Percentiles rank a stretch among this genome's conserved stretches.
Conservation (phyloP, 1,140 invertebrate species). For the Macrobrachium nipponense region DNA sequence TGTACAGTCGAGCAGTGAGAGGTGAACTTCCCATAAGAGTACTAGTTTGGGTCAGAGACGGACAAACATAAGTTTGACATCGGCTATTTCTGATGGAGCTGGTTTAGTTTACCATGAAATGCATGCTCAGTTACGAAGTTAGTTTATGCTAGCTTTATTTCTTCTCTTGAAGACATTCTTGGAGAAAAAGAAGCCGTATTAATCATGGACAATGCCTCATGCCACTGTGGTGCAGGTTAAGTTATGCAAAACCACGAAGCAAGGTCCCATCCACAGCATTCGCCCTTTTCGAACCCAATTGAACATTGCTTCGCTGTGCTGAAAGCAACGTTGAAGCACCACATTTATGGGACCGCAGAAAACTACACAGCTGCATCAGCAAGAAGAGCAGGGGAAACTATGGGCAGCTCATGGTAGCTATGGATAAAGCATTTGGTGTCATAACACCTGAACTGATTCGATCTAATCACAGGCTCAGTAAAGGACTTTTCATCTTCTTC, state of each 20-base stretch:
- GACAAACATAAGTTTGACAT: neutral
- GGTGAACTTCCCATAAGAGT: too few relatives aligned
- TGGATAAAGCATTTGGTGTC: neutral
- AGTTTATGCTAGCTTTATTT: neutral
- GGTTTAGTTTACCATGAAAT: neutral
- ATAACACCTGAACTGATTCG: conserved; percentile 9
- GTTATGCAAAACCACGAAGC: conserved; percentile 17
- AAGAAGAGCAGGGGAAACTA: neutral
- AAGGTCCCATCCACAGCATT: conserved; percentile 11
- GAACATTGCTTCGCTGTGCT: too few relatives aligned
- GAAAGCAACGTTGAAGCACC: too few relatives aligned
- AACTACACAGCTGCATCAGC: conserved; percentile 1
- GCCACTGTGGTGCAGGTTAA: conserved; percentile 13
- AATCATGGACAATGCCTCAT: neutral
- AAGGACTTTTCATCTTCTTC: neutral
- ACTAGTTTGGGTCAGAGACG: too few relatives aligned
- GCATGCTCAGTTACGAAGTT: neutral
- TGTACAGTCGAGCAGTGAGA: neutral
- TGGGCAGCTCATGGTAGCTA: neutral
- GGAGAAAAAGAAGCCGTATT: too few relatives aligned
- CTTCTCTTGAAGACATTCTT: too few relatives aligned
- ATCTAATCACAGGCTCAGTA: neutral
- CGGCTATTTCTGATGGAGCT: neutral
- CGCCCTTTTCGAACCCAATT: too few relatives aligned
- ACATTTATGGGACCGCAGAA: too few relatives aligned